Evolutionary conservation across 1,140 invertebrate species (phyloP), one percentile per base, ranked within the genome.

Genomic region (Ooceraea biroi): DNA sequence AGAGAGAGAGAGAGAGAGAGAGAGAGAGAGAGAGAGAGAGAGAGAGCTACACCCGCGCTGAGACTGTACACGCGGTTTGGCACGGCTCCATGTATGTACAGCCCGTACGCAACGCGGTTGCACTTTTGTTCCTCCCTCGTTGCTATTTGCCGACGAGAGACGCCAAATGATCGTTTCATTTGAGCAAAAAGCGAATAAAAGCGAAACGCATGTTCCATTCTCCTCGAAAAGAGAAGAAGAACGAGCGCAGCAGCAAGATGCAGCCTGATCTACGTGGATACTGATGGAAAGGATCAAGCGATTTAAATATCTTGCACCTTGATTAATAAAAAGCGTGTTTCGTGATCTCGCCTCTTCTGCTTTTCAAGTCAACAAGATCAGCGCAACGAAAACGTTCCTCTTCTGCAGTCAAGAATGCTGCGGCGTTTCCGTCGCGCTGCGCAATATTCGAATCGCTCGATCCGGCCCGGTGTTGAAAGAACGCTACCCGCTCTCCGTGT

Each of bases 91-190:
- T 61, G 73, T 48, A 69, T 50, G 65, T 68, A 41, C 48, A 52
- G 55, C 50, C 44, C 50, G 46, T 55, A 82, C 52, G 50, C 80
- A 77, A 84, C 72, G 61, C n/a, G 63, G 44, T 83, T 58, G 65
- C 63, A 68, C 52, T 61, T 69, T 61, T 44, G 57, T 72, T 73
- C 69, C 52, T 46, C 50, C 72, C 36, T 12, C 12, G n/a, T n/a
- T n/a, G 82, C 48, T 50, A 61, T 50, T 69, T 74, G 78, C 57
- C 61, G 78, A 25, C 84, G 55, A 48, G 72, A 46, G 84, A 85
- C 65, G 84, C 85, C 50, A 68, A 85, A 74, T 86, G 61, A 76
- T 36, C 61, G 30, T 82, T 86, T 58, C 50, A 87, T 83, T 76
- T 58, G 58, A 22, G n/a, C 4, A 22, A 17, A 12, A 10, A 3